Base-by-base conservation (phyloP, 1,140 invertebrate species). In the Saxidomus purpurata region DNA sequence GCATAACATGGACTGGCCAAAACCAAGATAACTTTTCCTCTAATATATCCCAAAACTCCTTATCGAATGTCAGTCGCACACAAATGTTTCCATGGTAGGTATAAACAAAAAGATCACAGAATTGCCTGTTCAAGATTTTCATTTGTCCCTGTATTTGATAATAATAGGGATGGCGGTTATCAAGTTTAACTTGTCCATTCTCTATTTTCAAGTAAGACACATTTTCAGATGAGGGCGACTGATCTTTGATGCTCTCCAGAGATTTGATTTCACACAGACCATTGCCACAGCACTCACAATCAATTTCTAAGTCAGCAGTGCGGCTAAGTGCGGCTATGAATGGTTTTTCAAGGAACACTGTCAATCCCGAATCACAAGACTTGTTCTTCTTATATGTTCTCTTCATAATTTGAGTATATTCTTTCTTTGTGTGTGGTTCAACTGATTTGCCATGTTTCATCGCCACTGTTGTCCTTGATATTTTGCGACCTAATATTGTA, bases 391-490 rank as follows among this genome's bases (percentile, higher is more conserved):
- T 61, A 34, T 87, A 76, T 17, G 17, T 67, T 28, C 67, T 79
- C 47, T 80, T 79, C 74, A 79, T 87, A 9, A 43, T n/a, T 22
- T 63, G 4, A 15, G 25, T 25, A 47, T 87, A 87, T 34, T 3
- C 34, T 67, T 87, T 87, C 31, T 79, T 87, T 11, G 85, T 76
- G 31, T 49, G 31, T 13, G 49, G 49, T 34, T 87, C 85, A 34
- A 80, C 4, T 38, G 85, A 59, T 17, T 63, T 19, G 34, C 85
- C 86, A 80, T 87, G 86, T 63, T 87, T 87, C 86, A 87, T 87
- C n/a, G 86, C 86, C 25, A 25, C 36, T 43, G 74, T 79, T 31
- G 34, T 31, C n/a, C 34, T 25, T 22, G 28, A 6, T 22, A 28
- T 19, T 40, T 87, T 63, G 15, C 55, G 6, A 9, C 76, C 86